Evolutionary conservation across 2,888 invertebrate species (phyloP).

Genomic region (Amphipoea lucens): DNA sequence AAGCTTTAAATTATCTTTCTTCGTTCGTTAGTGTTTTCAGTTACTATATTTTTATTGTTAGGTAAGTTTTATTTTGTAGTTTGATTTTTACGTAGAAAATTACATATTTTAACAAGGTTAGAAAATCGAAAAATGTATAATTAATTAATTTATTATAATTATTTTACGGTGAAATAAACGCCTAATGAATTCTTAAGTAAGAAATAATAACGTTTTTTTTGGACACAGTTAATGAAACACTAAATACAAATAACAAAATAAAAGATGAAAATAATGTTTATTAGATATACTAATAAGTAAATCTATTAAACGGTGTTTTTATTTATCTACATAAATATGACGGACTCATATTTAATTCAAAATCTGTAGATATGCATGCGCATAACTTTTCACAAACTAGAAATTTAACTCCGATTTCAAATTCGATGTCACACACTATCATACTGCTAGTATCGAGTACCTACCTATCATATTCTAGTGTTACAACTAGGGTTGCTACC

Average conservation of each 20-base stretch:
- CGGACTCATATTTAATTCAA: no score
- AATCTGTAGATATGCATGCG: background rate
- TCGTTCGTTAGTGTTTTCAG: background rate
- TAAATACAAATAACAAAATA: no score
- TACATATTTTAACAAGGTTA: background rate
- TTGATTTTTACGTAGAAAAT: background rate
- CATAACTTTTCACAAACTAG: background rate
- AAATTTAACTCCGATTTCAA: background rate
- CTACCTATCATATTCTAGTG: background rate
- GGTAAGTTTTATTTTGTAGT: slow-evolving; percentile 6
- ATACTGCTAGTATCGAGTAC: background rate
- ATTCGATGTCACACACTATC: background rate
- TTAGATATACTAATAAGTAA: no score
- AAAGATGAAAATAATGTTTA: no score
- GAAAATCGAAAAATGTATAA: background rate
- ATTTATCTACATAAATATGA: background rate
- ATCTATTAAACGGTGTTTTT: background rate
- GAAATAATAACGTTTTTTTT: no score
- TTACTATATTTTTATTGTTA: background rate
- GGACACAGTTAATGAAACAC: no score
- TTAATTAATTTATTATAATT: no score
- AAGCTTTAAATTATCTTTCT: no score
- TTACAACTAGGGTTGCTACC: no score
- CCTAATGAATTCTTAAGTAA: no score
- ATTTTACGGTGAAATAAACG: no score